phyloP scores from a whole-genome alignment of 2,888 invertebrate species.

The Athalia cordata region DNA sequence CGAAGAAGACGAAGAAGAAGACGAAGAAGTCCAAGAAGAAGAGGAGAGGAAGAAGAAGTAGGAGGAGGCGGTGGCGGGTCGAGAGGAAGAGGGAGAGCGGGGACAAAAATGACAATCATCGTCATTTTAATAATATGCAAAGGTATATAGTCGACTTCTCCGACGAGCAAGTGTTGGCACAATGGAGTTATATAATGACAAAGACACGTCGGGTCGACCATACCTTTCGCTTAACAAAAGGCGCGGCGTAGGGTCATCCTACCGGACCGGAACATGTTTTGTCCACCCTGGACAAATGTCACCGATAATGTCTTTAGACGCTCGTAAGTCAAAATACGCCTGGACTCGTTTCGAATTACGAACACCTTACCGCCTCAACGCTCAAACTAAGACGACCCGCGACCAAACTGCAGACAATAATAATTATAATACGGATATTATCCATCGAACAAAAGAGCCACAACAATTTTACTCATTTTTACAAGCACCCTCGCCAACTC shows the following conservation, averaged over 20 bases:
- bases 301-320: slow-evolving; percentile 65
- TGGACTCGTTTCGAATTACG: slow-evolving; percentile 44
- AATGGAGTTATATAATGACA: slow-evolving; percentile 74
- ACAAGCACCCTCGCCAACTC: too few relatives aligned
- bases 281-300: slow-evolving; percentile 69
- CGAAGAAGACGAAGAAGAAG: slow-evolving; percentile 51
- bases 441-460: too few relatives aligned
- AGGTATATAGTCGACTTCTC: slow-evolving; percentile 61
- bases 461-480: too few relatives aligned
- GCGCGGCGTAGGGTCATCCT: slow-evolving; percentile 73
- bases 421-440: too few relatives aligned
- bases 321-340: slow-evolving; percentile 63
- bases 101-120: slow-evolving; percentile 73
- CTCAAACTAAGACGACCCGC: too few relatives aligned
- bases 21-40: slow-evolving; percentile 43
- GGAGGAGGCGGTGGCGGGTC: not conserved
- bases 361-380: slow-evolving; percentile 31
- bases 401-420: too few relatives aligned
- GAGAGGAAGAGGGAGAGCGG: slow-evolving; percentile 52
- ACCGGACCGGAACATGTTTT: slow-evolving; percentile 74
- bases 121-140: slow-evolving; percentile 73
- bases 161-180: slow-evolving; percentile 71
- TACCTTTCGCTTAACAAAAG: slow-evolving; percentile 73
- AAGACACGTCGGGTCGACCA: slow-evolving; percentile 69
- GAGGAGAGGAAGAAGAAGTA: slow-evolving; percentile 45